Evolutionary conservation across 2,113 vertebrate genomes (phyloP), one percentile per base, ranked within the genome.

Genomic region (Rousettus leschenaultii): DNA sequence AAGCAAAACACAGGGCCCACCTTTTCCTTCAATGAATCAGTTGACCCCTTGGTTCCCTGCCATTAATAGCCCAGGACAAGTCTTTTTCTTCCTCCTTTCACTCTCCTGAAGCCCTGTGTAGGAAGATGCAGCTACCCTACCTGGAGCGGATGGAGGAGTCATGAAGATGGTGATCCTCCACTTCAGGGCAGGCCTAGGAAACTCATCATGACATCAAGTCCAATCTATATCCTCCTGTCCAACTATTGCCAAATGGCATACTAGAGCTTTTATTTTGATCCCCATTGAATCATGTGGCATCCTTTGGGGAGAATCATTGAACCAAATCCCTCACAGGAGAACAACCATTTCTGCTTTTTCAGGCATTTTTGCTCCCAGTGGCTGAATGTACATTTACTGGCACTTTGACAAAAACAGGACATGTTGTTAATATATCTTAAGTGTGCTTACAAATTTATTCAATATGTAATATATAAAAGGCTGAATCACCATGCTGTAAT

Each of bases 341-440:
- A 89, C 63, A 85, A 53, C 65, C 92, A 26, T 48, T 85, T 35
- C 24, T 78, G 28, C 30, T 83, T 43, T 48, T 89, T 89, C n/a
- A 35, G 79, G 48, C 5, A 7, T 55, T 86, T 74, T 83, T 89
- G 45, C 28, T 96, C 33, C 66, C 61, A 35, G 22, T 21, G 74
- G 40, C 86, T 92, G 86, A 28, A 70, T 89, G 26, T 91, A 18
- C 24, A 24, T 43, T 95, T 12, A 59, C 14, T 96, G 96, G 84
- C 63, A 33, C 30, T 78, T 77, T 53, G 74, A 94, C 90, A 96
- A 63, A 79, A 86, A 33, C 15, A 45, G 24, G 59, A 33, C 19
- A 43, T 16, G 61, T 43, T 95, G 35, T 89, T 86, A 85, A 75
- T 38, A 89, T 95, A 90, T 96, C 59, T 89, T 66, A 48, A 65